A percentile compares a stretch with the other conserved stretches of the same genome.
Conservation (phyloP, 2,888 invertebrate genomes). For the Trypoxylon attenuatum region DNA sequence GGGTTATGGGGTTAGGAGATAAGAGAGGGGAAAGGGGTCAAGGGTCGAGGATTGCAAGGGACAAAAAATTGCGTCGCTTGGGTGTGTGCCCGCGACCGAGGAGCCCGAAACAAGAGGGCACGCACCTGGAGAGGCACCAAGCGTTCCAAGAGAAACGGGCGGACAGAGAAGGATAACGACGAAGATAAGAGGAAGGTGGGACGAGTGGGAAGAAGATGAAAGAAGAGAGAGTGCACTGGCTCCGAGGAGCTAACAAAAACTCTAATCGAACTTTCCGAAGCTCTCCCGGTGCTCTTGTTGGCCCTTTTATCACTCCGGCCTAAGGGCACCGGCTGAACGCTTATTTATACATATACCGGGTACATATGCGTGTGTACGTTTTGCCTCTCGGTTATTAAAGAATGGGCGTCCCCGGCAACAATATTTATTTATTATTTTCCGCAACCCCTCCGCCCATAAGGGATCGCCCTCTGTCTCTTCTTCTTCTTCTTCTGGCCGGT, state of each 20-base stretch:
- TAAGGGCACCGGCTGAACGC: constrained; percentile 43
- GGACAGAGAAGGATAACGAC: constrained; percentile 25
- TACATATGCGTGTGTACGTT: constrained; percentile 23
- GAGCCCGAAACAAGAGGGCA: constrained; percentile 50
- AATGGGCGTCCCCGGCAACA: constrained; percentile 57
- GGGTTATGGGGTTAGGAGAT: constrained; percentile 42
- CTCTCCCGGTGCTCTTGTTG: constrained; percentile 48
- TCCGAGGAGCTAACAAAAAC: constrained; percentile 58
- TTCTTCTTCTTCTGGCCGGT: constrained; percentile 2
- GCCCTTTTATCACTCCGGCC: constrained; percentile 50
- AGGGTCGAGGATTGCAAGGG: constrained; percentile 30
- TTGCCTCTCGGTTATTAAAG: constrained; percentile 58
- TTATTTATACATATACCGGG: constrained; percentile 39
- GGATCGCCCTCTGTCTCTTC: constrained; percentile 25
- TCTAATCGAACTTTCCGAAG: constrained; percentile 66
- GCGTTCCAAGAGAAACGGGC: constrained; percentile 40
- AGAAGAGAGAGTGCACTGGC: constrained; percentile 30
- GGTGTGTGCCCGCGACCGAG: constrained; percentile 15
- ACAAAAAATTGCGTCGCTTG: constrained; percentile 46
- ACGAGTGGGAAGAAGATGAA: constrained; percentile 7
- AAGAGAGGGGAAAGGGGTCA: constrained; percentile 31
- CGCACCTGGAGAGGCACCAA: constrained; percentile 56
- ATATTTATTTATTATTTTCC: constrained; percentile 64
- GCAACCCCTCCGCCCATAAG: constrained; percentile 43
- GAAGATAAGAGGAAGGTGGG: constrained; percentile 13